Percentiles rank a stretch among this genome's conserved stretches.
These are phyloP conservation scores for Megalops cyprinoides DNA, from an alignment of 2,797 vertebrate genomes.

Conservation along the genomic window DNA sequence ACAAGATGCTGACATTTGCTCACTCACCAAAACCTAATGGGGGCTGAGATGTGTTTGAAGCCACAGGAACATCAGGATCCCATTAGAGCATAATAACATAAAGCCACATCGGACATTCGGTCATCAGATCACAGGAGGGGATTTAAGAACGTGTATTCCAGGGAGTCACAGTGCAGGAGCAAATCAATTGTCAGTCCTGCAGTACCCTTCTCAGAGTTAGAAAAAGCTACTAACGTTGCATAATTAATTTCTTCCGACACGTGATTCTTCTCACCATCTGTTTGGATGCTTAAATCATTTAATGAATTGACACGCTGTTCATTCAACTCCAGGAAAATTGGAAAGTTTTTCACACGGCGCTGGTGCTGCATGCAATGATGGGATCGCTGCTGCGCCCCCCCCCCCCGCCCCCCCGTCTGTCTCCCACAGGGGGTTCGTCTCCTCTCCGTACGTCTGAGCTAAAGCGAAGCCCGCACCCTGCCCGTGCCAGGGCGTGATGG, in stretches of 20 bases:
- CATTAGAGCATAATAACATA: slow-evolving; percentile 24
- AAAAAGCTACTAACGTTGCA: not conserved
- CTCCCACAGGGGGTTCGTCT: too few relatives aligned
- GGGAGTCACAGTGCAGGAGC: not conserved
- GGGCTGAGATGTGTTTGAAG: slow-evolving; percentile 17
- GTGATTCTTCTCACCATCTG: not conserved
- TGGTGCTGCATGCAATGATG: not conserved
- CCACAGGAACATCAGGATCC: slow-evolving; percentile 19
- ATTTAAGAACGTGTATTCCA: not conserved
- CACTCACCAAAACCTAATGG: slow-evolving; percentile 28
- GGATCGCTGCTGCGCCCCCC: too few relatives aligned
- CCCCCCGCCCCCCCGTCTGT: not conserved
- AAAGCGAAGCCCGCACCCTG: too few relatives aligned
- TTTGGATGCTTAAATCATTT: slow-evolving; percentile 10
- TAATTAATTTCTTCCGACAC: slow-evolving; percentile 14
- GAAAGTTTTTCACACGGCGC: not conserved
- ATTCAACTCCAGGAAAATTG: not conserved
- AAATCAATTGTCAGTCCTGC: not conserved
- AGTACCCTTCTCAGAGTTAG: not conserved
- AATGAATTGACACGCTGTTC: slow-evolving; percentile 22
- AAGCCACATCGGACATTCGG: slow-evolving; percentile 8
- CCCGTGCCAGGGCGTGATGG: too few relatives aligned
- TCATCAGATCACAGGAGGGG: slow-evolving; percentile 10
- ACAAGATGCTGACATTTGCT: slow-evolving; percentile 14
- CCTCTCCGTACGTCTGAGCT: too few relatives aligned